Evolutionary conservation across 2,888 invertebrate genomes (phyloP), one percentile per base, ranked within the genome.

Genomic region (Phania funesta): DNA sequence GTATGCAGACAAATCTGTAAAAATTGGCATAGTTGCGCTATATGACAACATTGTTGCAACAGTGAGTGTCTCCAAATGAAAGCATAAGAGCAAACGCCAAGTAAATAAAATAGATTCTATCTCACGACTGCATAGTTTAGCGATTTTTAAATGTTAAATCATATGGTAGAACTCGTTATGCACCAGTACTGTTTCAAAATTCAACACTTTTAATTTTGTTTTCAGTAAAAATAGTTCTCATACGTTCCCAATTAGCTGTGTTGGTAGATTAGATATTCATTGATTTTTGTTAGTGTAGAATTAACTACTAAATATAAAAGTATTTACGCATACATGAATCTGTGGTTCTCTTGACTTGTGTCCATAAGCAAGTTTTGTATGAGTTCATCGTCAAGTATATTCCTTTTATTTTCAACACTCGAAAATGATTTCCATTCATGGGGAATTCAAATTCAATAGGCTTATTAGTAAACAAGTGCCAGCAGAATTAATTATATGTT

Each of bases 401-500:
- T n/a, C 35, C 48, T 24, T 18, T 46, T 62, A n/a, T n/a, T 54
- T 24, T 65, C 11, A 16, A 26, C 44, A 54, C 26, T 54, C 44
- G 54, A 56, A 44, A 52, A 24, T 52, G 4, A 67, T 60, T 70
- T 35, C 52, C 58, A 11, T 38, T 52, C 13, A 67, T 67, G 38
- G 52, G 24, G 13, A 20, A 41, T 8, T 32, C 32, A 7, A 62
- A 20, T 32, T 54, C 52, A 26, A 24, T 16, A 52, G 56, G 22
- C 56, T 65, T 46, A 18, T 74, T 74, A 46, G 56, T 46, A 24
- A 41, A 44, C 46, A 74, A 74, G 44, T 65, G 54, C 54, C 74
- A 65, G 32, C 56, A 75, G 48, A 75, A 56, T 65, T 75, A 65
- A 75, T 75, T 75, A 65, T 65, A 35, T 26, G 4, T 24, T 20